phyloP scores from a whole-genome alignment of 1,140 invertebrate genomes.

The Dinothrombium tinctorium region DNA sequence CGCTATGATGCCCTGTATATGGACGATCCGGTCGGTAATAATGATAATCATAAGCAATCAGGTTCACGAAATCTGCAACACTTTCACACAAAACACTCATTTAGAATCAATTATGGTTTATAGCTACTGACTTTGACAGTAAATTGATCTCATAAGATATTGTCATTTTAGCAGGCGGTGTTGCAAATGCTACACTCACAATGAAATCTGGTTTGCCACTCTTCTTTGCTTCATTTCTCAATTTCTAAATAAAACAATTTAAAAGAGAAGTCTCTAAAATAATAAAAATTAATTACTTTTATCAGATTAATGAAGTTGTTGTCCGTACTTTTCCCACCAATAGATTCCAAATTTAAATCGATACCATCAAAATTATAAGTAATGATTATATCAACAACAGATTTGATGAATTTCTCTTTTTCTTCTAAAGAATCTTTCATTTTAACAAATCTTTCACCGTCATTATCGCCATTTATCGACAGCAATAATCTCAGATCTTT shows the following conservation, averaged over 20 bases:
- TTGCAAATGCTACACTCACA: conserved; percentile 46
- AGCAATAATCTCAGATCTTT: conserved; percentile 48
- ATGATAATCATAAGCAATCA: conserved; percentile 15
- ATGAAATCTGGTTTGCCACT: conserved; percentile 26
- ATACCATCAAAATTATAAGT: conserved; percentile 63
- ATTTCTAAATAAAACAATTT: neutral
- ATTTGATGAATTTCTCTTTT: conserved; percentile 42
- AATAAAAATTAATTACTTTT: conserved; percentile 42
- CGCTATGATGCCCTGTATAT: conserved; percentile 56
- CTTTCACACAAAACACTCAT: conserved; percentile 9
- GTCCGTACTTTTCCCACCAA: conserved; percentile 27
- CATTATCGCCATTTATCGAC: conserved; percentile 32
- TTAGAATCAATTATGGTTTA: conserved; percentile 9
- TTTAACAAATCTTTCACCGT: conserved; percentile 2
- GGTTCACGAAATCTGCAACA: conserved; percentile 13
- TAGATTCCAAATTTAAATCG: too few species aligned
- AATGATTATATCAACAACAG: conserved; percentile 36
- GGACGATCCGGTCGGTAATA: conserved; percentile 8
- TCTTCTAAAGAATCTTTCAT: neutral
- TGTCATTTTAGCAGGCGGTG: conserved; percentile 41
- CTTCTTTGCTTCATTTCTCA: conserved; percentile 32
- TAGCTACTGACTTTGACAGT: conserved; percentile 36
- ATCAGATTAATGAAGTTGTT: conserved; percentile 18
- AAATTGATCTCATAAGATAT: conserved; percentile 45
- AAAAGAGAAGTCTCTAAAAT: conserved; percentile 26